Evolutionary conservation across 2,888 invertebrate genomes (phyloP).

Genomic region (Nesidiocoris tenuis): DNA sequence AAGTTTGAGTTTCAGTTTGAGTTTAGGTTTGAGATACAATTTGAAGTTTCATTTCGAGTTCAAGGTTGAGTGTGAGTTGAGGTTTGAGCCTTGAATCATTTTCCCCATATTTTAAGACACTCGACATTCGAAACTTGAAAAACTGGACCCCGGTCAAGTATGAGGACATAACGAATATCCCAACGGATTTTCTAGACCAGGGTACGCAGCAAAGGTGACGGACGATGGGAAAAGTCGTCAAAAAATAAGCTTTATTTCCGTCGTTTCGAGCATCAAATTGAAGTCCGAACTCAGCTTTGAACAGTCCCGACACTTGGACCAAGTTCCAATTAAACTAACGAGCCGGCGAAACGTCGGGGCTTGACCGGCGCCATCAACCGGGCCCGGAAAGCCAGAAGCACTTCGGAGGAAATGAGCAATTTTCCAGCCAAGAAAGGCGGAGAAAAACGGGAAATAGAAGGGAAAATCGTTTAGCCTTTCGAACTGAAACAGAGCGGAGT

Average conservation of each 20-base stretch:
- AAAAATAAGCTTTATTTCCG: background rate
- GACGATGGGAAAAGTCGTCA: background rate
- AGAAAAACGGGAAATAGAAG: background rate
- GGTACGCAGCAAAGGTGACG: too few relatives aligned
- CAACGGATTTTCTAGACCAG: too few relatives aligned
- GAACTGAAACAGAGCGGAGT: background rate
- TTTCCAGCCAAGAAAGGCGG: background rate
- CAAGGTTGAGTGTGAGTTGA: too few relatives aligned
- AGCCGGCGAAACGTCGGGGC: background rate
- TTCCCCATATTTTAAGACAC: too few relatives aligned
- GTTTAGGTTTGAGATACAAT: too few relatives aligned
- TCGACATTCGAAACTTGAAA: too few relatives aligned
- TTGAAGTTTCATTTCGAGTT: too few relatives aligned
- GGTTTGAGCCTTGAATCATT: too few relatives aligned
- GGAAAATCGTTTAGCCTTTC: background rate
- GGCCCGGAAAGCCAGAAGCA: background rate
- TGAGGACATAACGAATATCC: too few relatives aligned
- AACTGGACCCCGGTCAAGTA: too few relatives aligned
- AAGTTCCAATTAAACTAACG: background rate
- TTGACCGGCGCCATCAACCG: background rate
- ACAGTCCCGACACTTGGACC: background rate
- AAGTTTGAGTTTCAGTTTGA: too few relatives aligned
- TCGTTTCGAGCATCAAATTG: background rate
- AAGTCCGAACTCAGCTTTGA: too few relatives aligned
- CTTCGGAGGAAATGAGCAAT: background rate